phyloP scores from a whole-genome alignment of 2,888 invertebrate species.

The Exephanes ischioxanthus region DNA sequence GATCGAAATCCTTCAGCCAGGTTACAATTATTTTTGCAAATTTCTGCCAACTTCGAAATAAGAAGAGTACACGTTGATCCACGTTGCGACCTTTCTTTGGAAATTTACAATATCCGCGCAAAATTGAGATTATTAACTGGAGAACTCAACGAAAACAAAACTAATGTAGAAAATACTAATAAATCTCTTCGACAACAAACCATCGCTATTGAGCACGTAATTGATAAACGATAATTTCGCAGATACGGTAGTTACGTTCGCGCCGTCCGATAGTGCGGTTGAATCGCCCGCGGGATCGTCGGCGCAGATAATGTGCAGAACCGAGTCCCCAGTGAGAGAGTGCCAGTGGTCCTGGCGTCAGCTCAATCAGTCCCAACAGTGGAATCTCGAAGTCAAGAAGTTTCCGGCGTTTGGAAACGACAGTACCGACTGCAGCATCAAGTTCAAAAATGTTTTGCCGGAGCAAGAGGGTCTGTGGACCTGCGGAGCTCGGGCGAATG shows the following conservation, averaged over 20 bases:
- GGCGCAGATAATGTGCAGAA: constrained; percentile 80
- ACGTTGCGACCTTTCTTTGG: not conserved
- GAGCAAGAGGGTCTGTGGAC: constrained; percentile 84
- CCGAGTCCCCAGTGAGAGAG: constrained; percentile 78
- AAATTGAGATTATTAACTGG: not conserved
- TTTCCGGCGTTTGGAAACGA: constrained; percentile 81
- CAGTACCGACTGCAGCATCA: constrained; percentile 82
- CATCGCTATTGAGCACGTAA: not conserved
- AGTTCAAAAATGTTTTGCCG: constrained; percentile 79
- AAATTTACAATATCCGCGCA: not conserved
- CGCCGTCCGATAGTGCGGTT: constrained; percentile 75
- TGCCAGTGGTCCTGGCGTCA: constrained; percentile 84
- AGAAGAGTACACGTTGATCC: not conserved
- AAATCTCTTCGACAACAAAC: not conserved
- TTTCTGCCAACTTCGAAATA: not conserved
- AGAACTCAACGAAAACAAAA: not conserved
- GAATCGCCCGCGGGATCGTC: constrained; percentile 80
- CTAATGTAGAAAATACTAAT: not conserved
- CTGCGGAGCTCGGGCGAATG: constrained; percentile 80
- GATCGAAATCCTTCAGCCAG: not conserved
- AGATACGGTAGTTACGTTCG: constrained; percentile 77
- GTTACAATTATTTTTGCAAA: constrained; percentile 9
- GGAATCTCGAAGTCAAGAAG: constrained; percentile 81
- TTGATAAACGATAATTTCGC: constrained; percentile 22
- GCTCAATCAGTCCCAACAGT: constrained; percentile 81